These are phyloP conservation scores for Stegophylla sp. DNA, from an alignment of 2,888 invertebrate species.

Conservation along the genomic window DNA sequence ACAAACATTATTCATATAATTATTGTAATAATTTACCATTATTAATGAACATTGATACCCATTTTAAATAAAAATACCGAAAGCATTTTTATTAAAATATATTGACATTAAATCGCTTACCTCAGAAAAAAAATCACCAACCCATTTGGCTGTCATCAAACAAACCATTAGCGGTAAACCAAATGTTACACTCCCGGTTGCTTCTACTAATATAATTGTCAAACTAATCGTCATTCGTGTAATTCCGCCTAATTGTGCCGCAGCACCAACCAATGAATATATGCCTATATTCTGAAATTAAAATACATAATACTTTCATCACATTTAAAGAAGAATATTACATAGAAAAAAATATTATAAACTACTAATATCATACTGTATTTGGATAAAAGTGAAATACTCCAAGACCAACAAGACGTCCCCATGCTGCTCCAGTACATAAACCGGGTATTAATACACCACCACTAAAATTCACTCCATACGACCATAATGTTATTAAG, in stretches of 20 bases:
- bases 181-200: conserved; percentile 94
- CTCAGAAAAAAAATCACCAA: conserved; percentile 97
- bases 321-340: not conserved
- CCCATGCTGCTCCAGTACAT: conserved; percentile 92
- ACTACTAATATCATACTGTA: conserved; percentile 66
- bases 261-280: conserved; percentile 95
- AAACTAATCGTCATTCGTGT: conserved; percentile 98
- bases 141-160: conserved; percentile 96
- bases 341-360: not conserved
- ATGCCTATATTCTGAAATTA: conserved; percentile 79
- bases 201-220: conserved; percentile 96
- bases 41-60: no score
- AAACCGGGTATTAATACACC: conserved; percentile 89
- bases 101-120: no score
- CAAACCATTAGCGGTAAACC: conserved; percentile 95
- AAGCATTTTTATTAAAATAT: no score
- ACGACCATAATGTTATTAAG: conserved; percentile 74
- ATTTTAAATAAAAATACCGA: no score
- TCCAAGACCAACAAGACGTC: conserved; percentile 82
- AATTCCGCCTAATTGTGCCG: conserved; percentile 92
- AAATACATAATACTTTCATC: not conserved
- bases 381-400: conserved; percentile 73
- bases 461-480: conserved; percentile 90
- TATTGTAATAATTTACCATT: no score
- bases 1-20: no score